A percentile compares a stretch with the other conserved stretches of the same genome.
Evolutionary conservation across 2,797 vertebrate species (phyloP).

Genomic region (Pitangus sulphuratus): DNA sequence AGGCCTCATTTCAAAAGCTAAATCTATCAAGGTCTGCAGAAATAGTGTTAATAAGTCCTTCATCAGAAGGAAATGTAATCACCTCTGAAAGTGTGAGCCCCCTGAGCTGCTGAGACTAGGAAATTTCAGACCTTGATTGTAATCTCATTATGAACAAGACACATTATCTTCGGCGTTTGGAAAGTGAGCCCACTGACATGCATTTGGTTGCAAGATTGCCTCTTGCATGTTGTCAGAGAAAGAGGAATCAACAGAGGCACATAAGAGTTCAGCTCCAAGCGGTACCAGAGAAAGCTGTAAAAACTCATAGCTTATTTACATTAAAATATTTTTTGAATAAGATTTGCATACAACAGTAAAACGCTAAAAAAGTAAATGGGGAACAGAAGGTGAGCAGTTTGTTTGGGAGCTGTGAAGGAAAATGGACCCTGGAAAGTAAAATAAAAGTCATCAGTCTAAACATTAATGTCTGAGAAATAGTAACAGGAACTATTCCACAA

Average conservation of each 20-base stretch:
- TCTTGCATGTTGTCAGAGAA: not conserved
- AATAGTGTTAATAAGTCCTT: not conserved
- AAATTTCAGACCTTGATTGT: conserved; percentile 35
- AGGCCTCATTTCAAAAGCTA: conserved; percentile 6
- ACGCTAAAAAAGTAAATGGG: not conserved
- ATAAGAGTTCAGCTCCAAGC: not conserved
- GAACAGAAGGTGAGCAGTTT: conserved; percentile 19
- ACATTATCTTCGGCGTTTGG: not conserved
- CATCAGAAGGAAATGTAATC: not conserved
- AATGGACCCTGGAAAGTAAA: not conserved
- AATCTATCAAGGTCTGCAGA: not conserved
- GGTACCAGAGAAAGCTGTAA: not conserved
- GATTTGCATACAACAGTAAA: not conserved
- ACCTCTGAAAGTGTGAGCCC: not conserved
- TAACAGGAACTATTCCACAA: not conserved
- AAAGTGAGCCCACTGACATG: not conserved
- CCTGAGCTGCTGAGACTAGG: conserved; percentile 1
- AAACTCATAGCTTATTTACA: conserved; percentile 29
- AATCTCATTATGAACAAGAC: not conserved
- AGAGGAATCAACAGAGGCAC: not conserved
- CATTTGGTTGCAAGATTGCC: not conserved
- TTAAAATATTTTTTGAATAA: conserved; percentile 20
- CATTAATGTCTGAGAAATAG: not conserved
- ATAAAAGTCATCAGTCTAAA: not conserved
- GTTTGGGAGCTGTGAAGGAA: not conserved